Percentiles rank a stretch among this genome's conserved stretches.
phyloP scores from a whole-genome alignment of 1,140 invertebrate genomes.

The Diorhabda sublineata region DNA sequence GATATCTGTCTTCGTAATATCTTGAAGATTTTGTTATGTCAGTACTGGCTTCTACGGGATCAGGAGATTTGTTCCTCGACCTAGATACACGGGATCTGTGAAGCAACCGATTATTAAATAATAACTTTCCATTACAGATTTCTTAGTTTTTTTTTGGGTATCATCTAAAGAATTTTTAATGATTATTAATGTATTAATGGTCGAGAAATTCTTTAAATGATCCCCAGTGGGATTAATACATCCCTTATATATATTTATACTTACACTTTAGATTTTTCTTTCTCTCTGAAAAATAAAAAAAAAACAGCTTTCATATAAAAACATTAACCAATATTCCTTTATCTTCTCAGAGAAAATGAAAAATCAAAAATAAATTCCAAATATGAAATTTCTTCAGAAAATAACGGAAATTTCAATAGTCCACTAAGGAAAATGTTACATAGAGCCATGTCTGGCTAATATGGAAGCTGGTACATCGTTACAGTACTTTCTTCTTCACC shows the following conservation, averaged over 20 bases:
- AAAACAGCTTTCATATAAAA: slow-evolving; percentile 8
- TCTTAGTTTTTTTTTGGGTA: too few species aligned
- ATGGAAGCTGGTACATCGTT: too few species aligned
- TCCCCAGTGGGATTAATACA: too few species aligned
- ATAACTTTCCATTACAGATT: too few species aligned
- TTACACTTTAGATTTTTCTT: slow-evolving; percentile 1
- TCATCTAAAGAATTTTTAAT: too few species aligned
- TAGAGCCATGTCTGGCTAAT: too few species aligned
- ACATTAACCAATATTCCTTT: neutral
- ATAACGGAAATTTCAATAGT: too few species aligned
- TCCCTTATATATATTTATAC: neutral
- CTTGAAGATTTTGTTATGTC: slow-evolving; percentile 57
- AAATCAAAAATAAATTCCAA: neutral
- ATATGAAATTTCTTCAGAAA: too few species aligned
- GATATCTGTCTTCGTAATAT: slow-evolving; percentile 79
- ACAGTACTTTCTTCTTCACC: too few species aligned
- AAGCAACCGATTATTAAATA: neutral
- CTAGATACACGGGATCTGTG: slow-evolving; percentile 48
- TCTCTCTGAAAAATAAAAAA: slow-evolving; percentile 8
- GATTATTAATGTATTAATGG: too few species aligned
- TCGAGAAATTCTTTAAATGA: too few species aligned
- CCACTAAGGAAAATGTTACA: too few species aligned
- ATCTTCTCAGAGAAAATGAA: neutral
- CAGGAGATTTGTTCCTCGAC: slow-evolving; percentile 55
- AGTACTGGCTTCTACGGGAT: slow-evolving; percentile 53